Evolutionary conservation across 2,113 vertebrate species (phyloP), one percentile per base, ranked within the genome.

Genomic region (Peucedramus taeniatus): DNA sequence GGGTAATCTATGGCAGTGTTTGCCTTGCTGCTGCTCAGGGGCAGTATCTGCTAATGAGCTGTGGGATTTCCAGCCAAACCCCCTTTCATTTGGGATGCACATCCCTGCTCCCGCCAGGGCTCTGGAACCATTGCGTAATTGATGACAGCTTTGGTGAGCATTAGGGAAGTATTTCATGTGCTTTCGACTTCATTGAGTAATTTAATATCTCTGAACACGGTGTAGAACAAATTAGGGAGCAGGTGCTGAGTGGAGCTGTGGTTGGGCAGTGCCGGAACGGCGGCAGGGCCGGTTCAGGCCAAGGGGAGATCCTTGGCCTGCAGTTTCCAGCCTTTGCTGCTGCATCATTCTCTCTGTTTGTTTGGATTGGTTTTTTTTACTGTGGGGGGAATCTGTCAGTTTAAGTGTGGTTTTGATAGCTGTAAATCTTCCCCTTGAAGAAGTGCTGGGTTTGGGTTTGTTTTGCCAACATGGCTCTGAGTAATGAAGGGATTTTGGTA

Each of bases 371-470:
- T 39, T 79, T 56, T 10, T 56, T 6, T 28, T 5, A 7, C 64
- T 54, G 8, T 21, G 45, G 44, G 77, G 54, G 22, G 42, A 44
- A 56, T 93, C 57, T 37, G 57, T 37, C 45, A 23, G 68, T n/a
- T 80, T 6, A 12, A 51, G 33, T 5, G 45, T 63, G 82, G 53
- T 70, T 89, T 64, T 76, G 81, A 24, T 85, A 3, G 2, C 23
- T 4, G 7, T 44, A 83, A 89, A 69, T 77, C 63, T 83, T 77
- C 12, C 33, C 59, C 50, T 45, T 45, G 70, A 50, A 31, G 23
- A 81, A 92, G 49, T 54, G 76, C 61, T 45, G 81, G 84, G 15
- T 87, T 89, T 56, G 87, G 53, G 74, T 78, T 91, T 93, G 94
- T 90, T 93, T 94, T 91, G 87, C 78, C 83, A 75, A 64, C 76